Percentiles rank a stretch among this genome's conserved stretches.
These are phyloP conservation scores for Pomatostomus ruficeps DNA, from an alignment of 2,113 vertebrate genomes.

Conservation along the genomic window DNA sequence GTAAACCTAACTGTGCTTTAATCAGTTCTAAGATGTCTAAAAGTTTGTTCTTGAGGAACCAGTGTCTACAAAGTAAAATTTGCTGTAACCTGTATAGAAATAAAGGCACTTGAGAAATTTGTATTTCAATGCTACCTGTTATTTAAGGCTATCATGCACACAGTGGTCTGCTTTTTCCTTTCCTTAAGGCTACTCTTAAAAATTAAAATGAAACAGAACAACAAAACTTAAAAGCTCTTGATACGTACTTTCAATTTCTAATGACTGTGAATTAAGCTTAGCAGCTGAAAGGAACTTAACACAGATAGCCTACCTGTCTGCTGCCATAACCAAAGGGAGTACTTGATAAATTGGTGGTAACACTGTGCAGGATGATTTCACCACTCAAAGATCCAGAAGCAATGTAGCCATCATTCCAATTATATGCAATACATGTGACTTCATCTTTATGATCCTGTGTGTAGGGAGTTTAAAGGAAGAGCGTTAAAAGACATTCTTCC, in stretches of 20 bases:
- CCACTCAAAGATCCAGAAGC: constrained; percentile 93
- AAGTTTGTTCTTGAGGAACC: not conserved
- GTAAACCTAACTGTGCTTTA: not conserved
- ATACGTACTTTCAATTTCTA: not conserved
- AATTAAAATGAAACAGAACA: not conserved
- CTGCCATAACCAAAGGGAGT: constrained; percentile 88
- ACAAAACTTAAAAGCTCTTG: not conserved
- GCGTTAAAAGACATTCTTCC: not conserved
- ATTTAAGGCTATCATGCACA: not conserved
- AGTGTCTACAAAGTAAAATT: not conserved
- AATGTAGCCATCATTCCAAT: constrained; percentile 87
- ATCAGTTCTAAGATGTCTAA: not conserved
- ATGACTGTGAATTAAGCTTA: not conserved
- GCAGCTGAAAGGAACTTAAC: not conserved
- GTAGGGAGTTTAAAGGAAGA: not conserved
- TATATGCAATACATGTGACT: constrained; percentile 89
- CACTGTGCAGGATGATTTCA: constrained; percentile 90
- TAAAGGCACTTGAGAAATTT: not conserved
- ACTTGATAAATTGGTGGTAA: constrained; percentile 91
- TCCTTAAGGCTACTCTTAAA: not conserved
- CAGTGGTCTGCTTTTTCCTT: not conserved
- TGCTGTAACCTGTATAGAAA: not conserved
- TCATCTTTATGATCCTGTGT: constrained; percentile 90
- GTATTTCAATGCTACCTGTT: not conserved
- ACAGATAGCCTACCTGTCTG: constrained; percentile 77